A percentile compares a stretch with the other conserved stretches of the same genome.
phyloP scores from a whole-genome alignment of 37 sponge, comb jelly and placozoan genomes.

The Axinella damicornis region DNA sequence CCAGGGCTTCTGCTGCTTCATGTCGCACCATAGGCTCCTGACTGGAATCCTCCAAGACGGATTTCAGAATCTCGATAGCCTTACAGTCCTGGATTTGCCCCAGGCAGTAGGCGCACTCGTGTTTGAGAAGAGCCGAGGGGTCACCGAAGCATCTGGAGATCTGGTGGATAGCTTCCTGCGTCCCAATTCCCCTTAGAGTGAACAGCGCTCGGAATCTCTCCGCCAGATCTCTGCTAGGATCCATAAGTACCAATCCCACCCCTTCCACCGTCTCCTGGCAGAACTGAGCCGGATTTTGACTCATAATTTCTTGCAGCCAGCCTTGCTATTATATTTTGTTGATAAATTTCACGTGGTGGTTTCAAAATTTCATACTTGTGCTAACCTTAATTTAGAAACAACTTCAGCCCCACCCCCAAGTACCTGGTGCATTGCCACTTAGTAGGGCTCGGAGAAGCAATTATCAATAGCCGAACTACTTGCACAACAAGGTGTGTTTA shows the following conservation, averaged over 20 bases:
- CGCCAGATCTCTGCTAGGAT: conserved; percentile 50
- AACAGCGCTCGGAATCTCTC: conserved; percentile 96
- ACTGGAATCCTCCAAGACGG: conserved; percentile 74
- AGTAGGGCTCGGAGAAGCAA: no score
- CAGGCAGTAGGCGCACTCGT: conserved; percentile 98
- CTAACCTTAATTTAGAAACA: no score
- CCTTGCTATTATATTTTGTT: no score
- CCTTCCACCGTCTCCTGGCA: conserved; percentile 22
- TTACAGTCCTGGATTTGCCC: conserved; percentile 87
- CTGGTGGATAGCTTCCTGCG: conserved; percentile 73
- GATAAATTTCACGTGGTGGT: no score
- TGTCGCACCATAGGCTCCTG: conserved; percentile 94
- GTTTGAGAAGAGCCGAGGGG: conserved; percentile 92
- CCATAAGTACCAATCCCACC: conserved; percentile 78
- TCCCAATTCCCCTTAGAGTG: conserved; percentile 82
- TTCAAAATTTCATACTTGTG: no score
- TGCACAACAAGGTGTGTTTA: no score
- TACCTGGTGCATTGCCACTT: no score
- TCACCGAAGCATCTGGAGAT: conserved; percentile 72
- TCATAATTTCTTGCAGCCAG: no score
- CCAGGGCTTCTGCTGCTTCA: conserved; percentile 97
- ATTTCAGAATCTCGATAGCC: conserved; percentile 72
- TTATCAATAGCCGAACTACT: no score
- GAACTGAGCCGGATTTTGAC: conserved; percentile 17
- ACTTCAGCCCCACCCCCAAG: no score